Base-by-base conservation (phyloP, 2,113 vertebrate species). In the Gymnocephalus cernua region DNA sequence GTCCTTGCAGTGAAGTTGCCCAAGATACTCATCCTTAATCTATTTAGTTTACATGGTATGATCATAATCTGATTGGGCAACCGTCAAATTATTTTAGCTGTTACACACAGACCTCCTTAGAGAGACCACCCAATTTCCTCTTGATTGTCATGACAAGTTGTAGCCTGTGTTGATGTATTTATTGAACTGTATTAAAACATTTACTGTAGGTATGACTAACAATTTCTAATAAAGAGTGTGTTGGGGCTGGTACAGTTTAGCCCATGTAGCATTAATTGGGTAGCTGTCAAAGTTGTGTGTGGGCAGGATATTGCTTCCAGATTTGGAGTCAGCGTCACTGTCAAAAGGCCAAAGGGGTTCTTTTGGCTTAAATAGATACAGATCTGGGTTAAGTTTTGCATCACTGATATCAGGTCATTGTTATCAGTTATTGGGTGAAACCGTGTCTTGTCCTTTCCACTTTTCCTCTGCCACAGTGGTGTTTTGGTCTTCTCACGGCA, bases 251-350 rank as follows among this genome's bases (percentile, higher is more conserved):
- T 82, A 77, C 62, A 75, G 69, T 80, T 75, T 73, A 89, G 69
- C 72, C 70, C 68, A 58, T 82, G 77, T 86, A 84, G 75, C 66
- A 87, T 90, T 90, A 89, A 91, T 88, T 77, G 70, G 77, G 73
- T 79, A 82, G 74, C 82, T 75, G 83, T 81, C 56, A 64, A 64
- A 76, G 70, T 76, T 86, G 82, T 79, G 87, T 88, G 89, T 89
- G 89, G 86, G 88, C 87, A 86, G 89, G 87, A 88, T 92, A 91
- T 92, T 91, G 45, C 77, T 91, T 92, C 90, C 92, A 90, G 91
- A 88, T 86, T 88, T 82, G 3, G 45, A 81, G 79, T 81, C 76
- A 61, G 59, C 25, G 61, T 27, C 70, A 66, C 81, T 86, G 74
- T 89, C 75, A 72, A 72, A 83, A 89, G 66, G 73, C 82, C 61